Evolutionary conservation across 2,797 vertebrate genomes (phyloP).

Genomic region (Todus mexicanus): DNA sequence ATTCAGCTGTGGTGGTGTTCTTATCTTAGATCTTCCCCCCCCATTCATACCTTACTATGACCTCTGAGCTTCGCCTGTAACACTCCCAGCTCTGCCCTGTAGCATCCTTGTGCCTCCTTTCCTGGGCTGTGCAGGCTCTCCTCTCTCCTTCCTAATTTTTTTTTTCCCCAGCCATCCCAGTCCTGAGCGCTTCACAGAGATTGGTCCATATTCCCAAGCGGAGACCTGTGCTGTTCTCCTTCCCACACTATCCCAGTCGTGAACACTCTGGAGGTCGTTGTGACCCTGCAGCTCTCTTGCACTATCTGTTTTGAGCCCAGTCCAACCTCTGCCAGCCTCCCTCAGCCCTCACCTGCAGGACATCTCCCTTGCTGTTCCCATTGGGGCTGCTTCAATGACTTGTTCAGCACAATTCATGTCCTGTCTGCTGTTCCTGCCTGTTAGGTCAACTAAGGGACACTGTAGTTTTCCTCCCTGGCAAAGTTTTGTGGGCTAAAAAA

Average conservation of each 20-base stretch:
- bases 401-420: not conserved
- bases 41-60: not conserved
- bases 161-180: too few species aligned
- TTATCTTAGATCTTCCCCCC: not conserved
- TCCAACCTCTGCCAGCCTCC: not conserved
- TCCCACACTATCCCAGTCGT: not conserved
- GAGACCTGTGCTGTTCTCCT: not conserved
- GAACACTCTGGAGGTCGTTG: accelerated
- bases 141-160: not conserved
- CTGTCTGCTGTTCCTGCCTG: not conserved
- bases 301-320: not conserved
- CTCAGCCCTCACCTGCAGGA: not conserved
- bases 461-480: not conserved
- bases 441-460: not conserved
- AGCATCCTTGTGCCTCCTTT: not conserved
- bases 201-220: not conserved
- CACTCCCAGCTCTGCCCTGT: not conserved
- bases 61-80: not conserved
- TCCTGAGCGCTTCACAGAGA: not conserved
- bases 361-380: not conserved
- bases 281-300: not conserved
- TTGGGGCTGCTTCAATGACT: not conserved
- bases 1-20: not conserved
- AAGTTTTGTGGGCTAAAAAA: not conserved
- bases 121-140: not conserved